These are phyloP conservation scores for Zaprionus davidi DNA, from an alignment of 1,140 invertebrate genomes.

Conservation along the genomic window DNA sequence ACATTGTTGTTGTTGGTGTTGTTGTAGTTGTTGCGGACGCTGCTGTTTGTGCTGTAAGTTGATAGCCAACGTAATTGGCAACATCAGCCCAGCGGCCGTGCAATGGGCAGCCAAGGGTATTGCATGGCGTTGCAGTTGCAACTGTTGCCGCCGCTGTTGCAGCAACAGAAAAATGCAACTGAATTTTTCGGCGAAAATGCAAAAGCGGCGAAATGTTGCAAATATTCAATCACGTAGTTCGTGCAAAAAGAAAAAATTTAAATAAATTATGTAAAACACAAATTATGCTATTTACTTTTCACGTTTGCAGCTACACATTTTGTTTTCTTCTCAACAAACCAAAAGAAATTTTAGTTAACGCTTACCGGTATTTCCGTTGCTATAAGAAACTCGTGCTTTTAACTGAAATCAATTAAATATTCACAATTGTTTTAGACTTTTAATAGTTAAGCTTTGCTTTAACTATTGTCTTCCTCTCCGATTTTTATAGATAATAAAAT, in stretches of 20 bases:
- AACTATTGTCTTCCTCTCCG: constrained; percentile 12
- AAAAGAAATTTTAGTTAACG: constrained; percentile 35
- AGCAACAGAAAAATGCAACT: constrained; percentile 40
- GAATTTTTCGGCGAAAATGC: constrained; percentile 52
- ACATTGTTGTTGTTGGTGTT: constrained; percentile 36
- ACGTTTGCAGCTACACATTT: constrained; percentile 30
- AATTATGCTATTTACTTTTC: constrained; percentile 34
- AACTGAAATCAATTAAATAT: constrained; percentile 36
- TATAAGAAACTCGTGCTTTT: constrained; percentile 51
- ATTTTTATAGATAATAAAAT: constrained; percentile 13
- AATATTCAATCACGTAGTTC: constrained; percentile 81
- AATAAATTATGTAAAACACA: constrained; percentile 78
- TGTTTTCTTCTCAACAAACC: constrained; percentile 18
- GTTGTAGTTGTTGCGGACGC: constrained; percentile 22
- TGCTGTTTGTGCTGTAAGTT: constrained; percentile 14
- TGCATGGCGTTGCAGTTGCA: constrained; percentile 54
- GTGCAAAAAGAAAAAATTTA: constrained; percentile 76
- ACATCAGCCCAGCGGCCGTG: constrained; percentile 50
- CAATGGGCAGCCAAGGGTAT: constrained; percentile 67
- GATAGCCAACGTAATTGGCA: constrained; percentile 68
- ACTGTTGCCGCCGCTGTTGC: constrained; percentile 33
- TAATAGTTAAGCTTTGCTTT: constrained; percentile 6
- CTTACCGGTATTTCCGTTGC: constrained; percentile 65
- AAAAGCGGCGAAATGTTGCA: constrained; percentile 74
- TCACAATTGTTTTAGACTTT: constrained; percentile 26